Evolutionary conservation across 2,797 vertebrate genomes (phyloP).

Genomic region (Erethizon dorsatum): DNA sequence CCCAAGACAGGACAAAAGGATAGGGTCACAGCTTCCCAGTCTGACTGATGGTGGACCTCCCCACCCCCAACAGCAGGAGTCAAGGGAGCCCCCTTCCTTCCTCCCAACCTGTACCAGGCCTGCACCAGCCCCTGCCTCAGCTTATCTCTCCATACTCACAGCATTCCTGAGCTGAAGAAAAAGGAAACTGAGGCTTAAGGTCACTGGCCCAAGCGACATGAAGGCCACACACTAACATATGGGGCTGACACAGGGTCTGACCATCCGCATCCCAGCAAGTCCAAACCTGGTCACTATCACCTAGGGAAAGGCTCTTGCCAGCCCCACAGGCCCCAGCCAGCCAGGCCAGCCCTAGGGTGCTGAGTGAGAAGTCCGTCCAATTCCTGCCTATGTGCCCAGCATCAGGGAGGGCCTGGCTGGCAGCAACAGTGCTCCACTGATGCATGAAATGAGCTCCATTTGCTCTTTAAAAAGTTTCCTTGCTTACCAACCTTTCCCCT

Average conservation of each 20-base stretch:
- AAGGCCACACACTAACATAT: neutral
- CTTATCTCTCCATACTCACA: neutral
- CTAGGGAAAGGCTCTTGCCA: neutral
- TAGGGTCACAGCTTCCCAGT: neutral
- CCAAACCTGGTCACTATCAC: neutral
- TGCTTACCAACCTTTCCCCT: neutral
- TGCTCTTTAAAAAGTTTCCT: neutral
- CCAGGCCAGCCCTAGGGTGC: neutral
- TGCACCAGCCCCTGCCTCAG: neutral
- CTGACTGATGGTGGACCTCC: neutral
- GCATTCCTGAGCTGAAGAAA: neutral
- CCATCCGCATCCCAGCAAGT: neutral
- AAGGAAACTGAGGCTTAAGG: neutral
- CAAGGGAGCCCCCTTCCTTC: neutral
- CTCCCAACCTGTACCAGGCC: neutral
- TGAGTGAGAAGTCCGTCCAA: fast-evolving
- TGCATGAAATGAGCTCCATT: neutral
- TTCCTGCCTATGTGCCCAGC: neutral
- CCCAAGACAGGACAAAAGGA: neutral
- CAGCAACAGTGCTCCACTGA: neutral
- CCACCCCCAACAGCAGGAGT: neutral
- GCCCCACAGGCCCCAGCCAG: neutral
- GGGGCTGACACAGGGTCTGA: neutral
- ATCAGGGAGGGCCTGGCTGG: neutral
- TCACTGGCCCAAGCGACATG: neutral